phyloP scores from a whole-genome alignment of 2,888 invertebrate species.

The Apamea monoglypha region DNA sequence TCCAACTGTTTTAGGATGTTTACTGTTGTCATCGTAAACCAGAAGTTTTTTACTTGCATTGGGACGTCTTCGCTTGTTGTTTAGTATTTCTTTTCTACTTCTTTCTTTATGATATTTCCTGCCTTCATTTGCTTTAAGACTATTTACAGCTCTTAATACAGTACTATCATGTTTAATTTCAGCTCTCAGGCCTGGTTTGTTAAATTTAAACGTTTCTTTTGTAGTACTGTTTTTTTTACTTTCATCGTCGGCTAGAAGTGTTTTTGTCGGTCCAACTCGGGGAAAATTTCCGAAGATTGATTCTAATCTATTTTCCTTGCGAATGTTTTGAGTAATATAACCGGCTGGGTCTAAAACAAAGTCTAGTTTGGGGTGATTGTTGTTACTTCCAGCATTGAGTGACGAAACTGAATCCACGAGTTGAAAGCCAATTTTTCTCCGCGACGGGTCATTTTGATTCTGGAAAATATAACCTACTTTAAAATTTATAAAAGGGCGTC shows the following conservation, averaged over 20 bases:
- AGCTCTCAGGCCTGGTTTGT: not conserved
- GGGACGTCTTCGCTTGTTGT: not conserved
- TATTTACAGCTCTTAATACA: not conserved
- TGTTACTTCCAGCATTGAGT: not conserved
- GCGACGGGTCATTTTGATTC: slow-evolving; percentile 34
- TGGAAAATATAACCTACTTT: slow-evolving; percentile 53
- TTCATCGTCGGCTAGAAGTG: not conserved
- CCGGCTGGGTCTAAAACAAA: slow-evolving; percentile 15
- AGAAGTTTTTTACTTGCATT: not conserved
- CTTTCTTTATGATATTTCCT: not conserved
- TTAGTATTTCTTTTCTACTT: not conserved
- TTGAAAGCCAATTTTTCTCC: slow-evolving; percentile 7
- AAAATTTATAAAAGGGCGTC: not conserved
- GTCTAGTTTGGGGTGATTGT: not conserved
- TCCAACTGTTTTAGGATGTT: not conserved
- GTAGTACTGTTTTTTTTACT: not conserved
- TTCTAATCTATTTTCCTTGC: slow-evolving; percentile 1
- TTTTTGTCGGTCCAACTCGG: not conserved
- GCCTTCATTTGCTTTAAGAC: not conserved
- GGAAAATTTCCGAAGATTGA: not conserved
- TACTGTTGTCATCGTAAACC: not conserved
- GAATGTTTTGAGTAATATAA: not conserved
- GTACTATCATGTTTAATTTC: not conserved
- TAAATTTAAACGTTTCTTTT: not conserved
- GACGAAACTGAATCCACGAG: slow-evolving; percentile 5